Evolutionary conservation across 2,888 invertebrate species (phyloP).

Genomic region (Helobdella robusta): DNA sequence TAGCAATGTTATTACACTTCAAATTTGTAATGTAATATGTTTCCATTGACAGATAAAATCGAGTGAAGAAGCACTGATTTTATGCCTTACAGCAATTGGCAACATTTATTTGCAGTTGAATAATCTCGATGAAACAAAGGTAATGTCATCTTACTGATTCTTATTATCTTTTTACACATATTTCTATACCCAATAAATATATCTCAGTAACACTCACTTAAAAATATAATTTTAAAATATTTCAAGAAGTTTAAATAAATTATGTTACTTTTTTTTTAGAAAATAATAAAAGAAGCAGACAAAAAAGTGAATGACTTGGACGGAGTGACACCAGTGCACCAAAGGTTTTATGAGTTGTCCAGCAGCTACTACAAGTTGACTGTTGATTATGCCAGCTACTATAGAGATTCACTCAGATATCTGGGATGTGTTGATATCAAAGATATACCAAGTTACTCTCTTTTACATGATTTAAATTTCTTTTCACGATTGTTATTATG

Average conservation of each 20-base stretch:
- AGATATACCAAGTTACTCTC: slow-evolving; percentile 54
- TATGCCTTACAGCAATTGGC: slow-evolving; percentile 70
- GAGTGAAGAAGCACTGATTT: slow-evolving; percentile 65
- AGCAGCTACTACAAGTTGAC: slow-evolving; percentile 75
- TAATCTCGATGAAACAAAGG: slow-evolving; percentile 49
- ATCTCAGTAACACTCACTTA: not conserved
- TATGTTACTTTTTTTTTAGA: not conserved
- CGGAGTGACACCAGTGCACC: slow-evolving; percentile 84
- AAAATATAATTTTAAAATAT: not conserved
- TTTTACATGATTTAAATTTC: not conserved
- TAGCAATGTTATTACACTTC: not conserved
- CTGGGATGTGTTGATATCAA: slow-evolving; percentile 66
- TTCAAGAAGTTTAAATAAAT: not conserved
- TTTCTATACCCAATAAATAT: not conserved
- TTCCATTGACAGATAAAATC: slow-evolving; percentile 39
- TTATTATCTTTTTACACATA: not conserved
- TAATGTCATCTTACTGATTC: slow-evolving; percentile 37
- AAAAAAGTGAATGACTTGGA: slow-evolving; percentile 75
- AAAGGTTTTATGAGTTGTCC: slow-evolving; percentile 81
- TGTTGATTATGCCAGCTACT: slow-evolving; percentile 74
- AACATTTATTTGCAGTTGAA: slow-evolving; percentile 50
- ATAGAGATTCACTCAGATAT: slow-evolving; percentile 76
- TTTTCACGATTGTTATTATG: not conserved
- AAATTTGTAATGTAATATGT: not conserved
- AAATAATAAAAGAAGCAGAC: slow-evolving; percentile 54